Conservation (phyloP, 1,140 invertebrate genomes). For the Oryctes rhinoceros region DNA sequence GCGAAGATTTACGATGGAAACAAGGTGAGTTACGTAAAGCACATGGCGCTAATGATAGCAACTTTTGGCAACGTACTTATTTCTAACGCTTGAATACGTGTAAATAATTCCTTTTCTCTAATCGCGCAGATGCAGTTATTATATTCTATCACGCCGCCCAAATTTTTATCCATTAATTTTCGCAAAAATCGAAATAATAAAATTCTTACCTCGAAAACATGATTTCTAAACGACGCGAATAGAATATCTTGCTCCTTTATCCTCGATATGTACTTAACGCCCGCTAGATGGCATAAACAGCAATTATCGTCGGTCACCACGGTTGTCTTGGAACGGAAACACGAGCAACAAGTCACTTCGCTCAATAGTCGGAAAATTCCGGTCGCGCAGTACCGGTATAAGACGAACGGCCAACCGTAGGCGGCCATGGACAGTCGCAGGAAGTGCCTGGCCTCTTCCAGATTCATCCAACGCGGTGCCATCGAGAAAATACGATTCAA, state of each 20-base stretch:
- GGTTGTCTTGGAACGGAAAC: constrained; percentile 73
- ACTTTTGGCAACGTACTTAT: too few species aligned
- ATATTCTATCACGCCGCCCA: too few species aligned
- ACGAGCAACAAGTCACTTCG: constrained; percentile 77
- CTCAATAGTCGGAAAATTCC: constrained; percentile 77
- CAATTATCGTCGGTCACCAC: constrained; percentile 87
- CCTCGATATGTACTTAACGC: constrained; percentile 79
- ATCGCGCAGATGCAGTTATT: too few species aligned
- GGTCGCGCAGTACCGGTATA: constrained; percentile 78
- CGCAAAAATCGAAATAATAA: constrained; percentile 27
- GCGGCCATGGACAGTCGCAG: constrained; percentile 80
- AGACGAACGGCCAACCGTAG: constrained; percentile 90
- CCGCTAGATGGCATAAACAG: constrained; percentile 87
- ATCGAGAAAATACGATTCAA: constrained; percentile 68
- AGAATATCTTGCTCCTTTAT: constrained; percentile 81
- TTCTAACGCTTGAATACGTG: too few species aligned
- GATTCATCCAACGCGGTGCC: constrained; percentile 80
- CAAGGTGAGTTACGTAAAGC: too few species aligned
- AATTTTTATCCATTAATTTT: too few species aligned
- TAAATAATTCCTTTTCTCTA: too few species aligned
- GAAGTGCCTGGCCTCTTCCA: constrained; percentile 78
- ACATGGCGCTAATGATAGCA: too few species aligned
- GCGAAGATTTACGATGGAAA: too few species aligned
- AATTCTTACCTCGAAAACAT: constrained; percentile 77
- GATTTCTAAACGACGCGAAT: constrained; percentile 87